Evolutionary conservation across 2,888 invertebrate genomes (phyloP), one percentile per base, ranked within the genome.

Genomic region (Melolontha melolontha): DNA sequence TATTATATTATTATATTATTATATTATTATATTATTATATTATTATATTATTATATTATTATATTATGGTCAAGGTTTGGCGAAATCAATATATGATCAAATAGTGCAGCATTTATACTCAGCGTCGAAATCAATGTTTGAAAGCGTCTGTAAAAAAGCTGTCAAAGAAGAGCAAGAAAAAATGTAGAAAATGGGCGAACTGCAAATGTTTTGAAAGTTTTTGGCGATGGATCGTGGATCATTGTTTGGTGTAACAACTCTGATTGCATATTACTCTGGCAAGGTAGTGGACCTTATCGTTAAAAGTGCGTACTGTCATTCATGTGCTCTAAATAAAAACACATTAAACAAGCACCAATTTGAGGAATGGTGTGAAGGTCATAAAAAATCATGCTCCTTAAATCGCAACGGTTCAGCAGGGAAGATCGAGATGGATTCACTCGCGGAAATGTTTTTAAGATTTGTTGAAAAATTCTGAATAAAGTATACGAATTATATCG

Each of bases 401-500:
- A 74, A 72, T 68, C 73, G 72, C 47, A 17, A 64, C 17, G 70
- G 73, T 16, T 66, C 71, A 59, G 44, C 72, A 11, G 75, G 73
- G 11, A 74, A 75, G 55, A 74, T 75, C 73, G 67, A 71, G 41
- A 67, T 72, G 5, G 70, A 64, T 41, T 65, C 68, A 10, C 55
- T 66, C 8, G 42, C 44, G 5, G 70, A 68, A 52, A 70, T 72
- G 72, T 70, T 64, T 51, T 40, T 17, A 12, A 17, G 17, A 40
- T 64, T 41, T 12, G 41, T 59, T 39, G 57, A 68, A 49, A 41
- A 64, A 63, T 64, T 54, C 51, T 69, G 59, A 11, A 71, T 70
- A 8, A 67, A 64, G 47, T 75, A 73, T 40, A 22, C 1, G 1
- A 73, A 68, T 44, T 73, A 72, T 14, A 72, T 74, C 16, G 74